phyloP scores from a whole-genome alignment of 2,113 vertebrate genomes.

The Thinocorus orbignyianus region DNA sequence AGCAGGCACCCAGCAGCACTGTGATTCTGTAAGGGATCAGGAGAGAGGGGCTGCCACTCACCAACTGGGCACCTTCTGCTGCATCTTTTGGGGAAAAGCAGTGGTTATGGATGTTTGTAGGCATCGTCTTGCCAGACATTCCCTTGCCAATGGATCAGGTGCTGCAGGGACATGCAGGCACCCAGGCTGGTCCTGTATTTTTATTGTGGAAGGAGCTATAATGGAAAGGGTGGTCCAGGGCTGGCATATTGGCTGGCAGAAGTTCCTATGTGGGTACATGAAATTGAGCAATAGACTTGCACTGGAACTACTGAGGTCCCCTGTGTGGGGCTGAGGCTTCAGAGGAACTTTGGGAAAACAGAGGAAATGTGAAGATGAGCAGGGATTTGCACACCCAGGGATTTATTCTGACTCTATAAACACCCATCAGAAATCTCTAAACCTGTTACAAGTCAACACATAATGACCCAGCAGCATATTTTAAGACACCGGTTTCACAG shows the following conservation, averaged over 20 bases:
- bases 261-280: fast-evolving
- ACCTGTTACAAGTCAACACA: background rate
- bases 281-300: background rate
- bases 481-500: background rate
- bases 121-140: background rate
- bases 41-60: background rate
- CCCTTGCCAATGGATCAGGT: background rate
- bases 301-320: background rate
- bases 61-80: background rate
- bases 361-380: background rate
- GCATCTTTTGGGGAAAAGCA: background rate
- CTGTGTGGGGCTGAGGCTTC: background rate
- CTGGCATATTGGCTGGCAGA: background rate
- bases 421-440: background rate
- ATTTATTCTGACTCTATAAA: background rate
- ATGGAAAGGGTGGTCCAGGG: background rate
- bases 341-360: background rate
- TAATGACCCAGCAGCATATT: background rate
- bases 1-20: background rate
- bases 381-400: background rate
- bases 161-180: background rate
- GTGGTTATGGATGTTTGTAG: background rate
- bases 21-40: background rate
- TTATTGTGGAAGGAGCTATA: background rate
- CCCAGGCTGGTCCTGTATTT: background rate